Base-by-base conservation (phyloP, 2,888 invertebrate species). In the Lacanobia wlatinum region DNA sequence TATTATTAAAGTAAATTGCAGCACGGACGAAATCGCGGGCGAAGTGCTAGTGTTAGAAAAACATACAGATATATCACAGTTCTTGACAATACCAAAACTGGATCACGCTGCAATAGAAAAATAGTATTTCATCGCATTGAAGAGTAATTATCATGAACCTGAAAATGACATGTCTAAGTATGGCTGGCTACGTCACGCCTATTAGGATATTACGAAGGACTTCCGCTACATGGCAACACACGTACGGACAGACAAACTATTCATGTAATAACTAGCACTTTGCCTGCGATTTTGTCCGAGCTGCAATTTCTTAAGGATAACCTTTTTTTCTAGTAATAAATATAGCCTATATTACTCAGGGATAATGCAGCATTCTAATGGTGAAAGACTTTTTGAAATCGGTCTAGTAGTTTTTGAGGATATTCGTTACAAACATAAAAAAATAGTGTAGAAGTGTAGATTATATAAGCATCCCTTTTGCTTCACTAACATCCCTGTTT, bases 121-220 rank as follows among this genome's bases (percentile, higher is more conserved):
- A 63, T 65, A 16, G 48, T 67, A 18, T 67, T 70, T 75, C 34
- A 68, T 70, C 46, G 48, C 70, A 67, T 63, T 72, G 70, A 77
- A 66, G 61, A 72, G 12, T 64, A 86, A 88, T 90, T 89, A 88
- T 85, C 86, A 83, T 84, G 63, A 64, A 55, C 55, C 71, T 84
- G 73, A 80, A 86, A 85, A 86, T 84, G 75, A 62, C 59, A 61
- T 53, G 76, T 69, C 23, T 84, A 80, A 77, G 63, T 65, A 80
- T 83, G 72, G 77, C 65, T 78, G 3, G 59, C 78, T 70, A 84
- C 85, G 86, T 88, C 86, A 90, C 48, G 34, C 63, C 84, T 86
- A 90, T 91, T 91, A 92, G 90, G 88, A 90, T 84, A 85, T 85
- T 79, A 85, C 84, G 88, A 92, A 92, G 90, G 88, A 91, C 87